phyloP scores from a whole-genome alignment of 2,113 vertebrate species.

The Orthonyx spaldingii region DNA sequence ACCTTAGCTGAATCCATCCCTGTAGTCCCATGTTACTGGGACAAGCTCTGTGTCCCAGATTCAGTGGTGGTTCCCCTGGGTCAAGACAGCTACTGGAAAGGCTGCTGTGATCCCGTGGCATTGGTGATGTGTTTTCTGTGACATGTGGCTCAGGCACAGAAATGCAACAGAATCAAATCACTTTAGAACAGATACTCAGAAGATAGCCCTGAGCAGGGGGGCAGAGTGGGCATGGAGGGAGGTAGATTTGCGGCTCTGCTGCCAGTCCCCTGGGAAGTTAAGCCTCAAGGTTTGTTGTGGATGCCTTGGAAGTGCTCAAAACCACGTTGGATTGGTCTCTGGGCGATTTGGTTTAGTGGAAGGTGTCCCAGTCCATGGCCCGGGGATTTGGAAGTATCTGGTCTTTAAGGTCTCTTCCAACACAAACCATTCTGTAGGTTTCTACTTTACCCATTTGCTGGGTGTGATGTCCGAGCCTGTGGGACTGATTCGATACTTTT shows the following conservation, averaged over 20 bases:
- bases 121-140: not conserved
- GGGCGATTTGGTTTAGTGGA: not conserved
- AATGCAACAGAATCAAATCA: not conserved
- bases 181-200: not conserved
- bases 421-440: not conserved
- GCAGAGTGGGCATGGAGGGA: accelerated
- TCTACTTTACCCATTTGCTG: not conserved
- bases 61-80: not conserved
- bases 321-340: not conserved
- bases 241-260: not conserved
- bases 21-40: not conserved
- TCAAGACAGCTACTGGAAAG: not conserved
- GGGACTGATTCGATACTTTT: not conserved
- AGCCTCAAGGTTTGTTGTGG: not conserved
- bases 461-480: not conserved
- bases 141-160: not conserved
- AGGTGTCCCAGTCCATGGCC: not conserved
- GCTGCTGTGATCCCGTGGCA: not conserved
- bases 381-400: not conserved
- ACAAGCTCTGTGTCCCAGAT: accelerated
- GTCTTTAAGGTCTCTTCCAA: not conserved
- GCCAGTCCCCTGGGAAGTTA: not conserved
- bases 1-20: not conserved
- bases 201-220: not conserved
- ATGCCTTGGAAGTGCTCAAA: not conserved